phyloP scores from a whole-genome alignment of 2,797 vertebrate species.

The Pangasius macronema region DNA sequence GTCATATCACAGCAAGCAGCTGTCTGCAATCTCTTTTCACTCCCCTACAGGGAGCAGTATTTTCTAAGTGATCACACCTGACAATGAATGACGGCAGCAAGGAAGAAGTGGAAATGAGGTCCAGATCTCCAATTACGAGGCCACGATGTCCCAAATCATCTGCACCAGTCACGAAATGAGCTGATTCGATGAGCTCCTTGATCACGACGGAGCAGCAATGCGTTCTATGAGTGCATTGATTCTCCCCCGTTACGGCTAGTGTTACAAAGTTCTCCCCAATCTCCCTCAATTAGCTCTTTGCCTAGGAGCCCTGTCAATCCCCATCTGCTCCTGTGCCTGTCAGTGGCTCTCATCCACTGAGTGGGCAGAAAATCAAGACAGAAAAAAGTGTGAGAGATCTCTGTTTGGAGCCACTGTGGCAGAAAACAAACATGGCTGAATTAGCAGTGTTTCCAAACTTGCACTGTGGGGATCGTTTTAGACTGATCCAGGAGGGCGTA shows the following conservation, averaged over 20 bases:
- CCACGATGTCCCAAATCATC: slow-evolving; percentile 61
- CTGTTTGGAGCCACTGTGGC: slow-evolving; percentile 65
- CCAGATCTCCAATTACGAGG: slow-evolving; percentile 32
- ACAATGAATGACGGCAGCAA: slow-evolving; percentile 5
- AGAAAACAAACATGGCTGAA: slow-evolving; percentile 58
- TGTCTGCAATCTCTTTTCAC: slow-evolving; percentile 28
- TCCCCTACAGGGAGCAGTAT: slow-evolving; percentile 31
- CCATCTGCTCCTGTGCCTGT: slow-evolving; percentile 75
- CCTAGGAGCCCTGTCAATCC: slow-evolving; percentile 74
- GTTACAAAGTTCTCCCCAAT: slow-evolving; percentile 72
- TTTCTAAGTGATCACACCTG: slow-evolving; percentile 25
- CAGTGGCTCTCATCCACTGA: slow-evolving; percentile 71
- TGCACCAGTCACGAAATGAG: slow-evolving; percentile 62
- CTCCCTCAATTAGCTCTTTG: slow-evolving; percentile 78
- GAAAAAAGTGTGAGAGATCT: slow-evolving; percentile 61
- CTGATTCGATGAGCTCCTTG: slow-evolving; percentile 51
- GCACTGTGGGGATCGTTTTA: slow-evolving; percentile 33
- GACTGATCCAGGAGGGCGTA: slow-evolving; percentile 44
- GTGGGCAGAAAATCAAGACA: slow-evolving; percentile 55
- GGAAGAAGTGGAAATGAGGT: slow-evolving; percentile 7
- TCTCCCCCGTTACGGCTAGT: slow-evolving; percentile 74
- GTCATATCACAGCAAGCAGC: slow-evolving; percentile 42
- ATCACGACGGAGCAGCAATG: slow-evolving; percentile 63
- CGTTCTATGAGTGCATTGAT: slow-evolving; percentile 72
- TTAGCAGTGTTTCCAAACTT: slow-evolving; percentile 36